Evolutionary conservation across 1,140 invertebrate genomes (phyloP), one percentile per base, ranked within the genome.

Genomic region (Drosophila triauraria): DNA sequence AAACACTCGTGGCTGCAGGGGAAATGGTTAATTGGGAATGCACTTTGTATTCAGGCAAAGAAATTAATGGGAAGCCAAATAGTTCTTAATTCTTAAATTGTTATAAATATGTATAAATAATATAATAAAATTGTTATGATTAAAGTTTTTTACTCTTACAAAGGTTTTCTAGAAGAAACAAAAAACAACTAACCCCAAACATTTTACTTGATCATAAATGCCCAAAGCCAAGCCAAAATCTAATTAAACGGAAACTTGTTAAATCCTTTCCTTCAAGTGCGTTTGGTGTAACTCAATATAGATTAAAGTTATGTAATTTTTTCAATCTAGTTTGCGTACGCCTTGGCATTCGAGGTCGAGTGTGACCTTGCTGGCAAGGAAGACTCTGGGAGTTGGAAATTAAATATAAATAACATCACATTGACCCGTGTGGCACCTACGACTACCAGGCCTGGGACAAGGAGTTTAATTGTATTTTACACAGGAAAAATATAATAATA

Each of bases 401-500:
- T 63, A 86, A 78, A 85, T 85, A 86, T 81, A 70, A 82, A 82
- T 71, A 78, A 63, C 57, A 86, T 58, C 50, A 71, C 48, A 76
- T 64, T 87, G 79, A 76, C 68, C 56, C 53, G 79, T 87, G 75
- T 85, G 82, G 51, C 75, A 79, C 67, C 78, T 80, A 44, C 38
- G 38, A 53, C 12, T 61, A n/a, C n/a, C 51, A 50, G 46, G 47
- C 54, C 54, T 57, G 17, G 10, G 44, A 20, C 51, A 38, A 54
- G 17, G 7, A 38, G 32, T 15, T 38, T 54, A 9, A 17, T 15
- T 32, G 27, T 53, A 20, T 20, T 30, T 44, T 62, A 68, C 72
- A 70, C 35, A 27, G 9, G 27, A n/a, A 0, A 27, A 4, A 51
- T 32, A 8, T 9, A 30, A 15, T 30, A 44, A 17, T 20, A 27